phyloP scores from a whole-genome alignment of 2,113 vertebrate species.

The Coturnix japonica region DNA sequence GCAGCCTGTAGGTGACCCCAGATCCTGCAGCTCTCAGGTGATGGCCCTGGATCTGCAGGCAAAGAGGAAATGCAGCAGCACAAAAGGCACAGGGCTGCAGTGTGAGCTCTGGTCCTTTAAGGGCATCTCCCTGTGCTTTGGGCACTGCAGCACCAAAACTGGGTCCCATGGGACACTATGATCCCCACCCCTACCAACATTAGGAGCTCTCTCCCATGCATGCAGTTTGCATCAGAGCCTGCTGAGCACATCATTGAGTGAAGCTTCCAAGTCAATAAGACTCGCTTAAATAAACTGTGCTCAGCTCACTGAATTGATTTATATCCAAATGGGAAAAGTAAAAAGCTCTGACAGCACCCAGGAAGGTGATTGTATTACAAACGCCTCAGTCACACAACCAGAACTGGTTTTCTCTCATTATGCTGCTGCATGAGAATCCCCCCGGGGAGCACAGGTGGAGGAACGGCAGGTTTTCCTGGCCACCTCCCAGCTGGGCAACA shows the following conservation, averaged over 20 bases:
- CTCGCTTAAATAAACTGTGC: not conserved
- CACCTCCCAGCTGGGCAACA: not conserved
- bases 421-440: rapidly evolving
- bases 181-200: not conserved
- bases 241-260: not conserved
- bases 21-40: not conserved
- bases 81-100: not conserved
- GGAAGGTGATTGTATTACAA: not conserved
- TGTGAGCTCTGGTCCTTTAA: not conserved
- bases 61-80: rapidly evolving
- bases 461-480: not conserved
- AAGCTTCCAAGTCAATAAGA: not conserved
- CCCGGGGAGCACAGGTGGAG: rapidly evolving
- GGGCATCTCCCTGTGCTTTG: not conserved
- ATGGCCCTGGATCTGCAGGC: not conserved
- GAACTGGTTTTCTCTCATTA: not conserved
- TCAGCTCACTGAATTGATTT: not conserved
- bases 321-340: not conserved
- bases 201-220: not conserved
- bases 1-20: not conserved
- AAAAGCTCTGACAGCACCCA: rapidly evolving
- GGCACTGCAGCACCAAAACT: not conserved
- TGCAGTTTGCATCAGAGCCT: not conserved
- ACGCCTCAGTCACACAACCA: not conserved
- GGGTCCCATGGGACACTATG: rapidly evolving